phyloP scores from a whole-genome alignment of 2,113 vertebrate genomes.

The Malurus cyaneus region DNA sequence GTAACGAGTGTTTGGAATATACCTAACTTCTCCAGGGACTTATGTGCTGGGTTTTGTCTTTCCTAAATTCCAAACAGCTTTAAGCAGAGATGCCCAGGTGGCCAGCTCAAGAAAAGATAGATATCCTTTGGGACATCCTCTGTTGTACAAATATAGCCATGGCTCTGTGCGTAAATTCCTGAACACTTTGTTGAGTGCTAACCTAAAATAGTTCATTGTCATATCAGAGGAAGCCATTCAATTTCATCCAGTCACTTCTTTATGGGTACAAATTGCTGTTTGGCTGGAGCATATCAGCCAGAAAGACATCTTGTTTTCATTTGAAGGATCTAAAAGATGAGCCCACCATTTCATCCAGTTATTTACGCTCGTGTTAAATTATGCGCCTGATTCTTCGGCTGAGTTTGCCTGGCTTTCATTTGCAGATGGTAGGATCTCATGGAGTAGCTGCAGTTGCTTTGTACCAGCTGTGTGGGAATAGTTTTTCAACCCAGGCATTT shows the following conservation, averaged over 20 bases:
- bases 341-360: background rate
- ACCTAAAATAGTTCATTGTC: conserved; percentile 31
- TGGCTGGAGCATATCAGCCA: background rate
- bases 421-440: background rate
- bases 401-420: conserved; percentile 9
- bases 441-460: background rate
- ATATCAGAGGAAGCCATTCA: conserved; percentile 12
- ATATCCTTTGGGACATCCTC: conserved; percentile 21
- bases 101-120: background rate
- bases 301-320: conserved; percentile 40
- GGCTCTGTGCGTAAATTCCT: conserved; percentile 2
- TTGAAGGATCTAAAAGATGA: conserved; percentile 2
- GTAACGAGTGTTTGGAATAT: background rate
- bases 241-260: conserved; percentile 33
- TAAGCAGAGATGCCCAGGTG: conserved; percentile 8
- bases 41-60: background rate
- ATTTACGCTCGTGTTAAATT: background rate
- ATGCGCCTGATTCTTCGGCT: background rate
- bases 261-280: background rate
- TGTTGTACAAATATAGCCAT: background rate
- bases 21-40: background rate
- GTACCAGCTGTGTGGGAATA: background rate
- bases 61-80: conserved; percentile 14
- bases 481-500: background rate
- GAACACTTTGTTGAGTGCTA: background rate